phyloP scores from a whole-genome alignment of 1,140 invertebrate species.

The Leptopilina boulardi region DNA sequence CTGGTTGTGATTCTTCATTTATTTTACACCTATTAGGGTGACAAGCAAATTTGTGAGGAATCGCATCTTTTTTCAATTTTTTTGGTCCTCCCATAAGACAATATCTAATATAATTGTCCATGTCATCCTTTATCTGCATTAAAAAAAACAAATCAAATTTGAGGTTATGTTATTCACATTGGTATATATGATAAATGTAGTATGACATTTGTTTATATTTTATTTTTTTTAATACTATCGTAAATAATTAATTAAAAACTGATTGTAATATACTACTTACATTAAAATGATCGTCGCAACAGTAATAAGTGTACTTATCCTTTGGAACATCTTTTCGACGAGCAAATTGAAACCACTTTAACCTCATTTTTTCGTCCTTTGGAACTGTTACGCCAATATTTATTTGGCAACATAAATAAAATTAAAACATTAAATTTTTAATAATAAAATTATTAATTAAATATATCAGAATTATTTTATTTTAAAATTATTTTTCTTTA shows the following conservation, averaged over 20 bases:
- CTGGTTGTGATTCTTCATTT: background rate
- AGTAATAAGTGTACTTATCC: too few species aligned
- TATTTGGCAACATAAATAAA: too few species aligned
- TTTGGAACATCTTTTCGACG: too few species aligned
- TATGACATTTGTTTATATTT: background rate
- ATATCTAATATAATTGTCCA: constrained; percentile 42
- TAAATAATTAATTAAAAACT: too few species aligned
- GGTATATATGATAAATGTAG: background rate
- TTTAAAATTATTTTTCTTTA: too few species aligned
- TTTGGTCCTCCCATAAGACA: constrained; percentile 24
- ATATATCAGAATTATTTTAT: too few species aligned
- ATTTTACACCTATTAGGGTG: constrained; percentile 43
- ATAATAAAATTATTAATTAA: too few species aligned
- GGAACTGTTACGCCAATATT: too few species aligned
- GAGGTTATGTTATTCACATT: background rate
- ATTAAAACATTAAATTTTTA: too few species aligned
- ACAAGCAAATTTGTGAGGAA: constrained; percentile 43
- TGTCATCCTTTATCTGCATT: constrained; percentile 40
- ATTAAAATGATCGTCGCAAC: background rate
- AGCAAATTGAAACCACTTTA: too few species aligned
- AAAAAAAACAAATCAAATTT: background rate
- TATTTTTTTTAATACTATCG: background rate
- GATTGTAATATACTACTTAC: too few species aligned
- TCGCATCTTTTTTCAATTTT: constrained; percentile 40
- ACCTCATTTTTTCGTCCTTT: too few species aligned